A percentile compares a stretch with the other conserved stretches of the same genome.
These are phyloP conservation scores for Mustela lutreola DNA, from an alignment of 2,113 vertebrate genomes.

Conservation along the genomic window DNA sequence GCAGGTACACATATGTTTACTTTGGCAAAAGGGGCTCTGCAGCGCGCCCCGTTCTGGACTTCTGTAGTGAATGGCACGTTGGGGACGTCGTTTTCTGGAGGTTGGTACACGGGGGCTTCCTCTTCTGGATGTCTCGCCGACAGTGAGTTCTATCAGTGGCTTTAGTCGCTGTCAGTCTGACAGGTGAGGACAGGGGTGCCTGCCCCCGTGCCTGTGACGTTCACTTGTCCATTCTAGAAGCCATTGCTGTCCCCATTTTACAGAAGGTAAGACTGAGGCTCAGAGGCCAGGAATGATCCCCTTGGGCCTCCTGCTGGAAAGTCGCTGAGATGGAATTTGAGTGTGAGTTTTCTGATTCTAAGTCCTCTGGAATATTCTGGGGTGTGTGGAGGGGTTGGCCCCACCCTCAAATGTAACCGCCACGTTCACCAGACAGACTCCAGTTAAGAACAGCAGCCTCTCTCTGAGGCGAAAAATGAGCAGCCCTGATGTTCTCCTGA, in stretches of 20 bases:
- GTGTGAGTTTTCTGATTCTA: neutral
- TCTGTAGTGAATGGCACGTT: fast-evolving
- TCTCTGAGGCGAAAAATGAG: fast-evolving
- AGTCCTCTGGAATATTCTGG: neutral
- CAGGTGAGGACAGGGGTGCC: fast-evolving
- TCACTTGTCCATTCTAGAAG: neutral
- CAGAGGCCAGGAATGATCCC: neutral
- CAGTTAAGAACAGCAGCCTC: too few species aligned
- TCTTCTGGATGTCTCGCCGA: fast-evolving
- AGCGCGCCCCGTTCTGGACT: fast-evolving
- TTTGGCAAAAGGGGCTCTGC: neutral
- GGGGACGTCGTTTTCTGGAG: neutral
- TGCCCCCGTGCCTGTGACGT: fast-evolving
- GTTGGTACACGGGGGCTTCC: neutral
- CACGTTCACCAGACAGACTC: neutral
- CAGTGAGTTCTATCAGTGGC: fast-evolving
- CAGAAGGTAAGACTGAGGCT: neutral
- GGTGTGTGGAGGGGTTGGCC: neutral
- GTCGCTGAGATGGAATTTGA: neutral
- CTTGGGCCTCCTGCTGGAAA: neutral
- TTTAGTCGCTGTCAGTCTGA: neutral
- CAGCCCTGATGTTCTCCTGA: fast-evolving
- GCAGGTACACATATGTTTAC: fast-evolving
- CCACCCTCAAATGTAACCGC: neutral
- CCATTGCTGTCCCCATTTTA: fast-evolving